Conservation (phyloP, 2,113 vertebrate genomes). For the Grus americana region DNA sequence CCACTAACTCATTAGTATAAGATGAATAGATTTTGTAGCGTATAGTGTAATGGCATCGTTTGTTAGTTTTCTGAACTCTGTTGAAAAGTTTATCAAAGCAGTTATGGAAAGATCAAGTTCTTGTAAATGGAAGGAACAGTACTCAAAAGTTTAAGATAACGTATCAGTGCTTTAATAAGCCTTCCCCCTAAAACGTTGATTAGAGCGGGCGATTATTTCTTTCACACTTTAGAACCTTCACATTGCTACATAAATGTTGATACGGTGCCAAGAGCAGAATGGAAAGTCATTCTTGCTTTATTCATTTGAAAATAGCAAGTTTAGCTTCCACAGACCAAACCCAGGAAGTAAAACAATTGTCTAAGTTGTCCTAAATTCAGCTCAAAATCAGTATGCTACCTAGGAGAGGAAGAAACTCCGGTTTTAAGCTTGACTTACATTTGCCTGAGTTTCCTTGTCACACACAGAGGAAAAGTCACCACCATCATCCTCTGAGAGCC, state of each 20-base stretch:
- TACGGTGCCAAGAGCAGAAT: not conserved
- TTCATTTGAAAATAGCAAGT: not conserved
- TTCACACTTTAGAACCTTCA: constrained; percentile 27
- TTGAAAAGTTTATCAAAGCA: constrained; percentile 65
- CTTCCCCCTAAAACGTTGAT: constrained; percentile 16
- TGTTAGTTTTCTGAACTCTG: constrained; percentile 37
- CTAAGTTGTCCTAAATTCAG: not conserved
- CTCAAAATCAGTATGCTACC: not conserved
- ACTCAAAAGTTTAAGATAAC: constrained; percentile 48
- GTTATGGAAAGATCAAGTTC: constrained; percentile 44
- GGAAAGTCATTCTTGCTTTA: not conserved
- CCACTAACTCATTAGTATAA: constrained; percentile 45
- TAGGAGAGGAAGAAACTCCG: not conserved
- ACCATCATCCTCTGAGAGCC: not conserved
- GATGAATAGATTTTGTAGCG: constrained; percentile 52
- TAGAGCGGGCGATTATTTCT: constrained; percentile 23
- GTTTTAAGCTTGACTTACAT: not conserved
- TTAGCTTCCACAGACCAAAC: not conserved
- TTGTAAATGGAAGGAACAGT: constrained; percentile 36
- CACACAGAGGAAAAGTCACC: not conserved
- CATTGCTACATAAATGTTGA: not conserved
- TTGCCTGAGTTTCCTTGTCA: not conserved
- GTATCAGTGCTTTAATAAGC: constrained; percentile 57
- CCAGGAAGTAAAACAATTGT: not conserved
- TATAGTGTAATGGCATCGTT: constrained; percentile 38